Base-by-base conservation (phyloP, 2,888 invertebrate species). In the Magallana nippona region DNA sequence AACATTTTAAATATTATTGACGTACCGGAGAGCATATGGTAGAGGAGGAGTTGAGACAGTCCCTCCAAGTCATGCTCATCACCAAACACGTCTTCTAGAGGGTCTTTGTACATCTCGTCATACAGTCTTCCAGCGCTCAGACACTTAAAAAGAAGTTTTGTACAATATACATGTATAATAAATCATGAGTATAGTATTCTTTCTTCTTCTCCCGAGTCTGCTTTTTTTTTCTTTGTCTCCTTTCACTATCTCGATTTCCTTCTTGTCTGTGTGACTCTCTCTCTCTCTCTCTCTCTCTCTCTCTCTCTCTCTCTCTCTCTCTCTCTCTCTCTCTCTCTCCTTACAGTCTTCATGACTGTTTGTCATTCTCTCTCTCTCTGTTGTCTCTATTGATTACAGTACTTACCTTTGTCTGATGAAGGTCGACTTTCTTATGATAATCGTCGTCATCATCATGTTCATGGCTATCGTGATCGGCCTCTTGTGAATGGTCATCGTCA, bases 381-480 rank as follows among this genome's bases (percentile, higher is more conserved):
- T n/a, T n/a, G n/a, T 13, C 27, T 27, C 27, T 27, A 27, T 27
- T 27, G 27, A 27, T 15, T 10, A 2, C 63, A 22, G 10, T 78
- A 78, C 22, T 44, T 8, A 80, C 27, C 15, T 80, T 58, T 3
- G 32, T 19, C 11, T 32, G 27, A 60, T 80, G 44, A 80, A 57
- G 19, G 60, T 80, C 32, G 60, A 27, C 27, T 27, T 32, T 44
- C 15, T 27, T 56, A 58, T 78, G 81, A 32, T 84, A 78, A 44
- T 83, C 83, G 10, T 81, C 79, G 17, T 81, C 81, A 57, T 84
- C 78, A 32, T 78, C 81, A 78, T 81, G 81, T 19, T 84, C 84
- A 44, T 79, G 27, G 32, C 63, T 55, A 56, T 84, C 84, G 27
- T 81, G 55, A 58, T 58, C 82, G 10, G 57, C n/a, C 22, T 82